phyloP scores from a whole-genome alignment of 92 coral and sea anemone genomes.

The Palythoa grandiflora region DNA sequence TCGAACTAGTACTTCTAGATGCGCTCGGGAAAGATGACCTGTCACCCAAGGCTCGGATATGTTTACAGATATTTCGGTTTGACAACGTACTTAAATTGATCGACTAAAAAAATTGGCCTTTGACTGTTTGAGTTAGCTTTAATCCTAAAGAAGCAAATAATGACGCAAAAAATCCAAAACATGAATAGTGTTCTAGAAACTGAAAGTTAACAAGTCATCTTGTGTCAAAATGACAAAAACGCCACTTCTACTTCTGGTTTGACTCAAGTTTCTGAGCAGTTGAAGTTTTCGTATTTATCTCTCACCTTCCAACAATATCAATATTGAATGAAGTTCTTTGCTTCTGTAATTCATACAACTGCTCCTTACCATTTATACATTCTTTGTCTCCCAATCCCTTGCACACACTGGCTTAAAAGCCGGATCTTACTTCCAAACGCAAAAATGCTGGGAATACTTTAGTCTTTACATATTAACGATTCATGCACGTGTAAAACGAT shows the following conservation, averaged over 20 bases:
- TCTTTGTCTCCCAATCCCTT: neutral
- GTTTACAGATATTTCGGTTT: neutral
- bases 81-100: neutral
- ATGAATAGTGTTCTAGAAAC: neutral
- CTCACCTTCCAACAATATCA: neutral
- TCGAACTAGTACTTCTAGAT: too few species aligned
- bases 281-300: neutral
- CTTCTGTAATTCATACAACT: neutral
- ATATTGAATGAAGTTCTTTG: neutral
- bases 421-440: neutral
- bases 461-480: neutral
- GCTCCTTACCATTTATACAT: neutral
- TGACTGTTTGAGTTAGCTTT: neutral
- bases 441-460: neutral
- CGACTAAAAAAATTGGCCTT: neutral
- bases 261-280: neutral
- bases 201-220: neutral
- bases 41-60: neutral
- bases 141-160: neutral
- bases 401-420: neutral
- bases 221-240: too few species aligned
- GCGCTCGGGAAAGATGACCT: too few species aligned
- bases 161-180: neutral
- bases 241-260: too few species aligned
- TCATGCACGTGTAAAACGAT: too few species aligned